Evolutionary conservation across 2,888 invertebrate genomes (phyloP), one percentile per base, ranked within the genome.

Genomic region (Tridacna gigas): DNA sequence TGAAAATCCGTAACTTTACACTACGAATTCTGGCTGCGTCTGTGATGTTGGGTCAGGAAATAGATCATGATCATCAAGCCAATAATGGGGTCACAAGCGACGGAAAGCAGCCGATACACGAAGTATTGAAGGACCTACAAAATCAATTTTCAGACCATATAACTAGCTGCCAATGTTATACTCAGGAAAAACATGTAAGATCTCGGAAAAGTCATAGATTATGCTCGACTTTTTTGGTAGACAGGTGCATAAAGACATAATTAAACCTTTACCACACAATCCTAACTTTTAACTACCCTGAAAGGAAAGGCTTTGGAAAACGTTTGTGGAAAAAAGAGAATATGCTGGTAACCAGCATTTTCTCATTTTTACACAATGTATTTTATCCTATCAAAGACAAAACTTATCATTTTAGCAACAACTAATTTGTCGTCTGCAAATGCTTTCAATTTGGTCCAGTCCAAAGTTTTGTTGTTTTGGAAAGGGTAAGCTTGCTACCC

Each of bases 51-150:
- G 92, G 92, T 11, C 88, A 89, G 67, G 90, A 90, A 25, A 77
- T 80, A 22, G 86, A 89, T 45, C 79, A 86, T 28, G 84, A 86
- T 47, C 89, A 89, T 65, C 80, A 86, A 13, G 83, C 88, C 12
- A 89, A 89, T 71, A 92, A 92, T 74, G 91, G 92, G 20, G 82
- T 90, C 56, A 88, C 88, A 56, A 80, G 89, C 74, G 91, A 91
- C 77, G 89, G 89, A 92, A 94, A 75, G 95, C 95, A 95, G 96
- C 88, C 96, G 96, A 87, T 91, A 83, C 86, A 84, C 20, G 83
- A 86, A 37, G 88, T 90, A 28, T 83, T 91, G 26, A 77, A 83
- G 12, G 89, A 90, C n/a, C 80, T 92, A 28, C 82, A 88, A 71
- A 79, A 79, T 9, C 86, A 90, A 47, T 86, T 91, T 9, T 79